Conservation (phyloP, 2,797 vertebrate species). For the Poecile montanus region DNA sequence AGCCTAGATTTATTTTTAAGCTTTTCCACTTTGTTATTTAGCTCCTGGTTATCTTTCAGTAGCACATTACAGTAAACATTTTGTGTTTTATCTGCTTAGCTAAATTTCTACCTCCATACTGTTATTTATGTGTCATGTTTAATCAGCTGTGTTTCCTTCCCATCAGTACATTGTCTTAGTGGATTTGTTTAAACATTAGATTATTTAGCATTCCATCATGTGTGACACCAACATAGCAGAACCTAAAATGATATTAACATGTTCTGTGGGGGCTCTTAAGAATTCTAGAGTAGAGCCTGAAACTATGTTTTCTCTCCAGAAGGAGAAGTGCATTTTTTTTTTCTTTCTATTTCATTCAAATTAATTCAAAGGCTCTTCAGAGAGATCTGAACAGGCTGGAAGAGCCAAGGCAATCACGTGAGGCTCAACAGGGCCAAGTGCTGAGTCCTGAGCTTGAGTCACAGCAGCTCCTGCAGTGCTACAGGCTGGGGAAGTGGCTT, state of each 20-base stretch:
- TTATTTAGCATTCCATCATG: neutral
- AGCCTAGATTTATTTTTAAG: conserved; percentile 1
- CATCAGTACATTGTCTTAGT: neutral
- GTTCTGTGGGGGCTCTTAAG: neutral
- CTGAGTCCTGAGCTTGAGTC: neutral
- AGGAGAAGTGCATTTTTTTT: neutral
- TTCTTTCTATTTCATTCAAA: neutral
- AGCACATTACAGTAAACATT: neutral
- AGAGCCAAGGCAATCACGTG: neutral
- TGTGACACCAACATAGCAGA: neutral
- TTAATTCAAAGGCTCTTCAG: neutral
- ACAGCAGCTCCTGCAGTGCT: neutral
- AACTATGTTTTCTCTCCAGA: neutral
- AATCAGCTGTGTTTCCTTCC: neutral
- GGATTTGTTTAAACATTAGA: neutral
- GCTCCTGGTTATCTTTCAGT: neutral
- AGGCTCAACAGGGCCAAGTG: neutral
- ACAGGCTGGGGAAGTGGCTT: no score
- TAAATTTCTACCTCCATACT: neutral
- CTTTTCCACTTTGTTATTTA: neutral
- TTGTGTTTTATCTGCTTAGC: neutral
- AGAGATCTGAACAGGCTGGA: neutral
- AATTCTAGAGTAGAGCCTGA: neutral
- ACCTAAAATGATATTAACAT: neutral
- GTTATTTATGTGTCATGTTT: conserved; percentile 21